Conservation (phyloP, 2,888 invertebrate genomes). For the Thyatira batis region DNA sequence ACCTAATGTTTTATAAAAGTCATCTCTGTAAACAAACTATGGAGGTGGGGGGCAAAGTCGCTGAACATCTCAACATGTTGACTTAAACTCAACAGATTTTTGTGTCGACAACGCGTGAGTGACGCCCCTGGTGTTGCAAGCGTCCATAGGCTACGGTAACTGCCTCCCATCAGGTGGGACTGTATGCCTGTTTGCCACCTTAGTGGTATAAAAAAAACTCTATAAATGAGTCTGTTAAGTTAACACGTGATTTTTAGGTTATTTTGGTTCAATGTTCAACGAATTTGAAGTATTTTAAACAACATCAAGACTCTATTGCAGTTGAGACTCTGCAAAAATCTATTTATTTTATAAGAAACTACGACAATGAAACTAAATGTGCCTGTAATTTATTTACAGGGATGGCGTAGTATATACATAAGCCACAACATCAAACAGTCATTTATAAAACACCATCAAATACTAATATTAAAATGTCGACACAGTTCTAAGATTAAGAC, state of each 20-base stretch:
- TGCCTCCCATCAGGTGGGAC: no score
- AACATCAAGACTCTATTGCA: background rate
- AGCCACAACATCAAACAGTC: slow-evolving; percentile 22
- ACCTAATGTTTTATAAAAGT: slow-evolving; percentile 14
- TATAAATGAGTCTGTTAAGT: background rate
- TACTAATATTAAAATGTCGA: slow-evolving; percentile 21
- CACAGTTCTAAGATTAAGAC: slow-evolving; percentile 32
- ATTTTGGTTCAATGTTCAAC: background rate
- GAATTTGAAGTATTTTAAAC: background rate
- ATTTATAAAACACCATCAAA: slow-evolving; percentile 11
- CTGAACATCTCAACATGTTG: background rate
- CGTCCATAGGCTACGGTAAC: no score
- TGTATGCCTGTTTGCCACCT: no score
- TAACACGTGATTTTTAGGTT: background rate
- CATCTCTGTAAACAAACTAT: slow-evolving; percentile 49
- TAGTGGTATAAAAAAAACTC: no score
- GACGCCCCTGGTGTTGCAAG: no score
- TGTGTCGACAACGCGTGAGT: no score
- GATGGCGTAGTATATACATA: slow-evolving; percentile 13
- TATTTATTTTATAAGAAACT: background rate
- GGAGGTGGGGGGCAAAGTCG: slow-evolving; percentile 25
- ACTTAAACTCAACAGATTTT: background rate
- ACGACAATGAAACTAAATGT: background rate
- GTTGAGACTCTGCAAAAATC: background rate
- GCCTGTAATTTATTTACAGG: slow-evolving; percentile 16